phyloP scores from a whole-genome alignment of 2,888 invertebrate species.

The Drosophila nr. perissopoda region DNA sequence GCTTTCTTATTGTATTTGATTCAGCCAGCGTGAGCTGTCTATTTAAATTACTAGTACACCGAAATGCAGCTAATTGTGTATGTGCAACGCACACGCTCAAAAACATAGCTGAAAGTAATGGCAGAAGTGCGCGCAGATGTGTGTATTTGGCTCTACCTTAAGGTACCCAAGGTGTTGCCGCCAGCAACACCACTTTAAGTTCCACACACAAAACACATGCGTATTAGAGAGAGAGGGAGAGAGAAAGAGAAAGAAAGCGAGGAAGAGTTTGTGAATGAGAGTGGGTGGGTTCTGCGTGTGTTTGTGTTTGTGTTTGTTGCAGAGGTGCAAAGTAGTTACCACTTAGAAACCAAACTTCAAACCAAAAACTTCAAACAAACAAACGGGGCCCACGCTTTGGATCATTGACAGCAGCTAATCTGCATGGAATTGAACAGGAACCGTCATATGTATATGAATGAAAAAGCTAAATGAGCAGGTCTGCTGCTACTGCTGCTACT shows the following conservation, averaged over 20 bases:
- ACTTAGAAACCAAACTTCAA: conserved; percentile 51
- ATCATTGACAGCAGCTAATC: conserved; percentile 59
- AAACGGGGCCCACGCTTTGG: conserved; percentile 36
- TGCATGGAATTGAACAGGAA: conserved; percentile 41
- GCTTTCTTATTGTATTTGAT: not conserved
- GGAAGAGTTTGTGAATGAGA: not conserved
- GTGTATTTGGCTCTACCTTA: conserved; percentile 40
- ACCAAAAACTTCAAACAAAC: conserved; percentile 66
- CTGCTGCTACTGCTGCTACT: not conserved
- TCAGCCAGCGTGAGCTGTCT: conserved; percentile 24
- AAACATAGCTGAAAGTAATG: conserved; percentile 5
- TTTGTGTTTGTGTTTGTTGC: conserved; percentile 55
- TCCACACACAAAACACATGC: conserved; percentile 23
- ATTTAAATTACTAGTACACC: conserved; percentile 45
- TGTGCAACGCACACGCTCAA: conserved; percentile 2
- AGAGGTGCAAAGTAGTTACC: conserved; percentile 79
- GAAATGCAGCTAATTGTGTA: conserved; percentile 34
- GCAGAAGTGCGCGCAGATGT: conserved; percentile 17
- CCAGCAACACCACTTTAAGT: conserved; percentile 53
- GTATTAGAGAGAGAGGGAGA: not conserved
- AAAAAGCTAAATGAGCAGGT: conserved; percentile 24
- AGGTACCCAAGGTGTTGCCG: conserved; percentile 66
- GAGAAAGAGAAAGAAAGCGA: not conserved
- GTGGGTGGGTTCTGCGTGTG: conserved; percentile 12
- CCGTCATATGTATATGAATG: conserved; percentile 20